Evolutionary conservation across 2,888 invertebrate species (phyloP).

Genomic region (Patella ulyssiponensis): DNA sequence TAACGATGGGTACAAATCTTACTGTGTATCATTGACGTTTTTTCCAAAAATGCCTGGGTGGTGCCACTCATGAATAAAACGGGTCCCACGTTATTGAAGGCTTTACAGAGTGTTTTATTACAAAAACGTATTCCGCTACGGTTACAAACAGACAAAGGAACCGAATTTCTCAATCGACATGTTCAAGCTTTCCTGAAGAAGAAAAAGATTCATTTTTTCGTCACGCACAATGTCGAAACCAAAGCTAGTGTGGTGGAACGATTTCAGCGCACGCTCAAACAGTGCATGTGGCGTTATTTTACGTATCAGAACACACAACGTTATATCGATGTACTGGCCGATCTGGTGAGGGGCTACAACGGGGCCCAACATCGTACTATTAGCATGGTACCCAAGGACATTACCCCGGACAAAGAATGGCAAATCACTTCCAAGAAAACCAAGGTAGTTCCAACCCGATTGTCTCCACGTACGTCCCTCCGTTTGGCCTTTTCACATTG

Average conservation of each 20-base stretch:
- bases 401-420: slow-evolving; percentile 29
- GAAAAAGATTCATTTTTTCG: slow-evolving; percentile 46
- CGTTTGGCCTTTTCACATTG: no score
- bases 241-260: slow-evolving; percentile 64
- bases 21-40: slow-evolving; percentile 50
- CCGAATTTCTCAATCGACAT: slow-evolving; percentile 45
- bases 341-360: slow-evolving; percentile 39
- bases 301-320: slow-evolving; percentile 24
- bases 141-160: slow-evolving; percentile 49
- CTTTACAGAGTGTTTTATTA: slow-evolving; percentile 37
- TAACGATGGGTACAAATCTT: slow-evolving; percentile 47
- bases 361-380: slow-evolving; percentile 35
- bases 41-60: slow-evolving; percentile 49
- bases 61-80: slow-evolving; percentile 49
- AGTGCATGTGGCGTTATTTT: slow-evolving; percentile 37
- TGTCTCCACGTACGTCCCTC: no score
- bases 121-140: slow-evolving; percentile 33
- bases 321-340: slow-evolving; percentile 33
- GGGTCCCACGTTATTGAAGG: slow-evolving; percentile 30
- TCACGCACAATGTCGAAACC: slow-evolving; percentile 48
- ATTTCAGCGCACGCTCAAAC: slow-evolving; percentile 45
- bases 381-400: slow-evolving; percentile 27
- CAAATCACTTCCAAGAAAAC: neutral
- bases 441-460: no score
- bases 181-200: slow-evolving; percentile 27